Evolutionary conservation across 2,797 vertebrate genomes (phyloP).

Genomic region (Amblyopsis hoosieri): DNA sequence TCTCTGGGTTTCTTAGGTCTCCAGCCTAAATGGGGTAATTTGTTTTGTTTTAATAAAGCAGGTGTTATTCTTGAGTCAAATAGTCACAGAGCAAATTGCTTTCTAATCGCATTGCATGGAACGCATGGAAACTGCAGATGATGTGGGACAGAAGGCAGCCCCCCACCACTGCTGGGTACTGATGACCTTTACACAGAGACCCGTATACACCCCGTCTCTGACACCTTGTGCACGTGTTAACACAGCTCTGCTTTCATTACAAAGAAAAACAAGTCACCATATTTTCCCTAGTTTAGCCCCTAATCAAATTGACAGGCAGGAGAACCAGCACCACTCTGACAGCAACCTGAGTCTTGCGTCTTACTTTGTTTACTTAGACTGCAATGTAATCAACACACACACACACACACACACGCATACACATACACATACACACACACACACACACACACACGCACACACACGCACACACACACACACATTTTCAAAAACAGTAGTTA

Average conservation of each 20-base stretch:
- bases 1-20: conserved; percentile 36
- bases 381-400: background rate
- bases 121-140: conserved; percentile 61
- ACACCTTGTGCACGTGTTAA: conserved; percentile 43
- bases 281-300: conserved; percentile 56
- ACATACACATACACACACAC: background rate
- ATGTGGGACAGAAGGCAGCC: conserved; percentile 27
- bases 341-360: conserved; percentile 4
- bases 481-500: conserved; percentile 10
- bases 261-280: conserved; percentile 73
- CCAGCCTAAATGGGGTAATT: conserved; percentile 63
- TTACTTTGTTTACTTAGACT: background rate
- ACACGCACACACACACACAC: background rate
- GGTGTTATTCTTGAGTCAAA: conserved; percentile 71
- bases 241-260: conserved; percentile 70
- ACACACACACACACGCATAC: background rate
- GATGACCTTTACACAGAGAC: conserved; percentile 27
- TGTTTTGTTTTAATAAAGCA: conserved; percentile 76
- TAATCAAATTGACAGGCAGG: conserved; percentile 48
- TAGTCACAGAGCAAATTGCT: conserved; percentile 71
- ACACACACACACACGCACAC: background rate
- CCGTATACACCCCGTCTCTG: conserved; percentile 5
- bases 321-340: conserved; percentile 20
- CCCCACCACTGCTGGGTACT: conserved; percentile 27
- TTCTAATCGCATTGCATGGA: conserved; percentile 67